A percentile compares a stretch with the other conserved stretches of the same genome.
Conservation (phyloP, 2,888 invertebrate genomes). For the Salticus scenicus region DNA sequence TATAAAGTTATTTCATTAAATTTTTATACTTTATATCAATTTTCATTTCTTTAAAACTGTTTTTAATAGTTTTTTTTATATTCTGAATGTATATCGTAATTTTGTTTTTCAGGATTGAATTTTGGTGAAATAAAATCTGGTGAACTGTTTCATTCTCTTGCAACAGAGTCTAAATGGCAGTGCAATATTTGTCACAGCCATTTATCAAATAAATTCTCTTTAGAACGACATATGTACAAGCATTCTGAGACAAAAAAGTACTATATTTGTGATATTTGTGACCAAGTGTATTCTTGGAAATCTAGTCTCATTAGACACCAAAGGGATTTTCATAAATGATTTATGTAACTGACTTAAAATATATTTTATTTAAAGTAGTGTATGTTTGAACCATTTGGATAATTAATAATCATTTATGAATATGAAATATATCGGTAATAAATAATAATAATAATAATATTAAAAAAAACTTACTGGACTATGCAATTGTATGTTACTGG, state of each 20-base stretch:
- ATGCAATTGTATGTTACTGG: too few relatives aligned
- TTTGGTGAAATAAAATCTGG: neutral
- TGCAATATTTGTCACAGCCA: conserved; percentile 23
- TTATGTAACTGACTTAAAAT: too few relatives aligned
- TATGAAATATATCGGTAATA: too few relatives aligned
- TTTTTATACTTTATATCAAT: too few relatives aligned
- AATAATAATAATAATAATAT: too few relatives aligned
- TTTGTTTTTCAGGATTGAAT: neutral
- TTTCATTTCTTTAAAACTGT: too few relatives aligned
- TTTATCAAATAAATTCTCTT: conserved; percentile 36
- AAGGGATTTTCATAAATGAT: neutral
- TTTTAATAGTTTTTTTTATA: too few relatives aligned
- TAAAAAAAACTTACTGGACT: too few relatives aligned
- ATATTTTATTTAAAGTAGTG: too few relatives aligned
- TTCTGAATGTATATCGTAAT: neutral
- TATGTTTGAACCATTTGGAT: too few relatives aligned
- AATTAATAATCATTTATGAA: too few relatives aligned
- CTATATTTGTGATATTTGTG: conserved; percentile 33
- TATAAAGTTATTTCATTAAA: too few relatives aligned
- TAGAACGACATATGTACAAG: conserved; percentile 24
- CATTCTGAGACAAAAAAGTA: conserved; percentile 32
- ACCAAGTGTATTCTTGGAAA: conserved; percentile 39
- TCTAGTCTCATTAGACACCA: conserved; percentile 30
- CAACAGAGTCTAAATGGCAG: conserved; percentile 25
- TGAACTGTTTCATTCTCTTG: neutral